Conservation (phyloP, 2,113 vertebrate species). For the Aramus guarauna region DNA sequence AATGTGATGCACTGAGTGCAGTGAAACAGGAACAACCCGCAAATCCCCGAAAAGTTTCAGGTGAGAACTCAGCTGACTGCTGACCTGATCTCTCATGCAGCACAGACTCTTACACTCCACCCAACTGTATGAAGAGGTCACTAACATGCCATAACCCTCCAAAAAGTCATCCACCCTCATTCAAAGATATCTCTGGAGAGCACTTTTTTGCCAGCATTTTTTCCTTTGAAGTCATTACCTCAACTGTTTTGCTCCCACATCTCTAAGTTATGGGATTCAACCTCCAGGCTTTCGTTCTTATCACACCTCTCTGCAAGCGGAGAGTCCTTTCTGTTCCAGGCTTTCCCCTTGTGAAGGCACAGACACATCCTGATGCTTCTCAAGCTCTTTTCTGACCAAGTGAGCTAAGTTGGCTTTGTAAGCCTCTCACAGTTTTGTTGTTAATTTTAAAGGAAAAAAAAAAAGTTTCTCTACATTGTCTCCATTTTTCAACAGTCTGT, state of each 20-base stretch:
- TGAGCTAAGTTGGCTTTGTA: not conserved
- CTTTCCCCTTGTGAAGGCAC: not conserved
- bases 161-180: not conserved
- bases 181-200: not conserved
- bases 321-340: not conserved
- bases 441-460: not conserved
- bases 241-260: not conserved
- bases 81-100: accelerated
- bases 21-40: not conserved
- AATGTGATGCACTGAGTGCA: not conserved
- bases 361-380: not conserved
- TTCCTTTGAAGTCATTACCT: not conserved
- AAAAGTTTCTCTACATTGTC: not conserved
- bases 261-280: not conserved
- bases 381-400: not conserved
- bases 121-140: not conserved
- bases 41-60: not conserved
- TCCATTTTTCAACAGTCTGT: not conserved
- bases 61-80: not conserved
- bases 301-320: not conserved
- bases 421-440: not conserved
- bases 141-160: no score
- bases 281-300: not conserved
- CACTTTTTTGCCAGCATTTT: no score
- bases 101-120: not conserved